phyloP scores from a whole-genome alignment of 2,797 vertebrate species.

The Oophaga sylvatica region DNA sequence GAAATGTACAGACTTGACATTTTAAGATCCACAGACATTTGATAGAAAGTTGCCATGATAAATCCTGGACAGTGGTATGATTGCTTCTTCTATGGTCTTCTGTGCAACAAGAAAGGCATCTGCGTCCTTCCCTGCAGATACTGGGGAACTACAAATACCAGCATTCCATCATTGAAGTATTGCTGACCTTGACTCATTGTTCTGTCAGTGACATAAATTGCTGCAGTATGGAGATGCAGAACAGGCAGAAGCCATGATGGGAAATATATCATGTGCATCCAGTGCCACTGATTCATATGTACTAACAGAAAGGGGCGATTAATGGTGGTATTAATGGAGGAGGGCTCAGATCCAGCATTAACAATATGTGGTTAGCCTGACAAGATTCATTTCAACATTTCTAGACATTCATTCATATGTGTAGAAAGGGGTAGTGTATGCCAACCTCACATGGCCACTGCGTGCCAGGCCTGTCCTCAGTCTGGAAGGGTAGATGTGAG shows the following conservation, averaged over 20 bases:
- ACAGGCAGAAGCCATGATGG: background rate
- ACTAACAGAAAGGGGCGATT: background rate
- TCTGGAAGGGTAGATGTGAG: background rate
- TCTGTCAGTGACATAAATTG: background rate
- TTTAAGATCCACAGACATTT: background rate
- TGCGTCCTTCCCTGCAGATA: background rate
- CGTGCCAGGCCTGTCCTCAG: slow-evolving; percentile 11
- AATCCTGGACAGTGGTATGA: background rate
- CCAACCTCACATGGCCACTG: slow-evolving; percentile 1
- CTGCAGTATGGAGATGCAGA: background rate
- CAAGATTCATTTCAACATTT: too few relatives aligned
- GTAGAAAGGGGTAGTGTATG: background rate
- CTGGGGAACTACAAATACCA: background rate
- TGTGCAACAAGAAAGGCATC: background rate
- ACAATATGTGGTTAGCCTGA: background rate
- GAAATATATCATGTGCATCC: background rate
- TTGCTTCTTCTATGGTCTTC: background rate
- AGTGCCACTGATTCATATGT: background rate
- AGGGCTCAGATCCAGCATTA: background rate
- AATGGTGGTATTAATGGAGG: background rate
- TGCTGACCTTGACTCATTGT: background rate
- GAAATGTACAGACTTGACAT: slow-evolving; percentile 7
- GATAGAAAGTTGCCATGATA: background rate
- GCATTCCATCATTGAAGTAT: background rate
- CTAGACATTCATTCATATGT: background rate